A percentile compares a stretch with the other conserved stretches of the same genome.
phyloP scores from a whole-genome alignment of 2,797 vertebrate species.

The Hafferia zeledoni region DNA sequence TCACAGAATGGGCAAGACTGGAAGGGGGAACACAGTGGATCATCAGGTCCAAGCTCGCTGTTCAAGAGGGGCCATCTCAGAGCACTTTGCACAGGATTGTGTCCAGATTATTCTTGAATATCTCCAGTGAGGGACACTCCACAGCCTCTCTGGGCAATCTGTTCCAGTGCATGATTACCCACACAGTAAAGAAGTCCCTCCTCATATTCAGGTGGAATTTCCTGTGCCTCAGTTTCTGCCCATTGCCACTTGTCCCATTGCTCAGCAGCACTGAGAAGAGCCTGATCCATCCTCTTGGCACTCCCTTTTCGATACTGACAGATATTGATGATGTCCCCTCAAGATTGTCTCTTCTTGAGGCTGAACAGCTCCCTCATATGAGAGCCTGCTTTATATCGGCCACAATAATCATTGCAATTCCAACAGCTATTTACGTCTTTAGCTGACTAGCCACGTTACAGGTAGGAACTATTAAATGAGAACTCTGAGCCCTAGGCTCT shows the following conservation, averaged over 20 bases:
- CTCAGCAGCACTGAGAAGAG: rapidly evolving
- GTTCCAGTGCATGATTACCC: neutral
- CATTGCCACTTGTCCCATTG: rapidly evolving
- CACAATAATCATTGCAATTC: no score
- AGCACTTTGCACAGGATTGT: rapidly evolving
- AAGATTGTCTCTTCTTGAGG: neutral
- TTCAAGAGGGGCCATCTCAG: neutral
- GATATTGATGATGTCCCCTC: neutral
- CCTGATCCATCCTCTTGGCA: neutral
- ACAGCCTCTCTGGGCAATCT: neutral
- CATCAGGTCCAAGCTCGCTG: neutral
- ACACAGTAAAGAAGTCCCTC: neutral
- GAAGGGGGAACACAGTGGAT: neutral
- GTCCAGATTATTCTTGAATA: neutral
- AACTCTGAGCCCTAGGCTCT: no score
- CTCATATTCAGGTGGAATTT: neutral
- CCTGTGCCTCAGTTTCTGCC: neutral
- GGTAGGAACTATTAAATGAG: no score
- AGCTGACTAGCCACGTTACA: no score
- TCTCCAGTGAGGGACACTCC: neutral
- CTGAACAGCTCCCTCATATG: neutral
- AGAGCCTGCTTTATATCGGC: neutral
- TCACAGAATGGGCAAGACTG: neutral
- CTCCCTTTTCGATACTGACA: neutral
- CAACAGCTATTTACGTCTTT: no score